phyloP scores from a whole-genome alignment of 2,113 vertebrate genomes.

The Drymodes brunneopygia region DNA sequence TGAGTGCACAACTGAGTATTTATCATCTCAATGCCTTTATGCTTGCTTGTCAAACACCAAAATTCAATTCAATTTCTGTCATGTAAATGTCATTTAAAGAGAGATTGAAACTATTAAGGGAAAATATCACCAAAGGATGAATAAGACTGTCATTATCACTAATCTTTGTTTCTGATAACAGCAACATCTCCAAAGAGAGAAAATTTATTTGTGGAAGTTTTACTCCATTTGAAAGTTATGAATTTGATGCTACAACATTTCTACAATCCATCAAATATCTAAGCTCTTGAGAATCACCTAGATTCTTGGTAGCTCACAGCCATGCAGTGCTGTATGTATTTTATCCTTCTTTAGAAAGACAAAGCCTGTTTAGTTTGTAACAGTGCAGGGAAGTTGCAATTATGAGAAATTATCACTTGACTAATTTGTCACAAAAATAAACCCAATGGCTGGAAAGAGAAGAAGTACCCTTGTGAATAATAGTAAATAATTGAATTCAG shows the following conservation, averaged over 20 bases:
- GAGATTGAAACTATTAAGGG: not conserved
- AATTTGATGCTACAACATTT: not conserved
- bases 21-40: not conserved
- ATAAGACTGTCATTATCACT: not conserved
- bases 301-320: not conserved
- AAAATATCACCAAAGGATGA: not conserved
- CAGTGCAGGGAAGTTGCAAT: not conserved
- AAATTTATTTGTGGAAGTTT: not conserved
- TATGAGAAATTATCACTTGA: not conserved
- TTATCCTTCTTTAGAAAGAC: not conserved
- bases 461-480: not conserved
- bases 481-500: constrained; percentile 13
- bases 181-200: not conserved
- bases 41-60: not conserved
- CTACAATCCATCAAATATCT: not conserved
- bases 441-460: not conserved
- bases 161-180: not conserved
- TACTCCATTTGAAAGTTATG: not conserved
- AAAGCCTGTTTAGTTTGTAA: not conserved
- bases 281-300: not conserved
- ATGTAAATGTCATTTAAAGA: not conserved
- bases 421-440: constrained; percentile 37
- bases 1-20: not conserved
- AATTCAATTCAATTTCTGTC: not conserved
- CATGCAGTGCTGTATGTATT: not conserved